These are phyloP conservation scores for Pedionomus torquatus DNA, from an alignment of 2,113 vertebrate genomes.

Conservation along the genomic window DNA sequence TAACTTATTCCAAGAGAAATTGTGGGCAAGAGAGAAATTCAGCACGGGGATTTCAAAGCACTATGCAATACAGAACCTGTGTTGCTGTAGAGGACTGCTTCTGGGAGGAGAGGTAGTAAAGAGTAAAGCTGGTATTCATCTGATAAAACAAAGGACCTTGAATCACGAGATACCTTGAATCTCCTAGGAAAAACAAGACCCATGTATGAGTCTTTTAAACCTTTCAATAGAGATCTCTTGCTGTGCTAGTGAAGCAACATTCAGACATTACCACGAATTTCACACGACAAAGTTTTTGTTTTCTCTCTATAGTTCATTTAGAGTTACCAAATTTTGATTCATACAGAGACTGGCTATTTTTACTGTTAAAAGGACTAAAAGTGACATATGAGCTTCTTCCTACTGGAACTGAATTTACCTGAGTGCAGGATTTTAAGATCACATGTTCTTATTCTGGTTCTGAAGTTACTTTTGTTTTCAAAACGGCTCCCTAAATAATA, in stretches of 20 bases:
- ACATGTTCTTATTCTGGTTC: background rate
- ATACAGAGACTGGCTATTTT: background rate
- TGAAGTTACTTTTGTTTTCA: slow-evolving; percentile 5
- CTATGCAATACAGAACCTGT: background rate
- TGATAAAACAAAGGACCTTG: background rate
- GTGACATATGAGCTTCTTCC: background rate
- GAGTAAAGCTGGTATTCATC: background rate
- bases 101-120: background rate
- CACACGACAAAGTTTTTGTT: background rate
- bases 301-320: background rate
- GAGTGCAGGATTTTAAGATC: background rate
- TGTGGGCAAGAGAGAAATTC: background rate
- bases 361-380: background rate
- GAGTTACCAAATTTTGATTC: background rate
- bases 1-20: background rate
- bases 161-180: background rate
- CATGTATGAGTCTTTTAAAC: background rate
- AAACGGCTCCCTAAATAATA: background rate
- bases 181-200: background rate
- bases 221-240: background rate
- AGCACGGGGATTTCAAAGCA: background rate
- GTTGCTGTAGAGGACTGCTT: background rate
- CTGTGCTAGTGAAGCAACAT: background rate
- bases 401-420: background rate
- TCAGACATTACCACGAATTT: background rate